Evolutionary conservation across 2,113 vertebrate species (phyloP).

Genomic region (Zeus faber): DNA sequence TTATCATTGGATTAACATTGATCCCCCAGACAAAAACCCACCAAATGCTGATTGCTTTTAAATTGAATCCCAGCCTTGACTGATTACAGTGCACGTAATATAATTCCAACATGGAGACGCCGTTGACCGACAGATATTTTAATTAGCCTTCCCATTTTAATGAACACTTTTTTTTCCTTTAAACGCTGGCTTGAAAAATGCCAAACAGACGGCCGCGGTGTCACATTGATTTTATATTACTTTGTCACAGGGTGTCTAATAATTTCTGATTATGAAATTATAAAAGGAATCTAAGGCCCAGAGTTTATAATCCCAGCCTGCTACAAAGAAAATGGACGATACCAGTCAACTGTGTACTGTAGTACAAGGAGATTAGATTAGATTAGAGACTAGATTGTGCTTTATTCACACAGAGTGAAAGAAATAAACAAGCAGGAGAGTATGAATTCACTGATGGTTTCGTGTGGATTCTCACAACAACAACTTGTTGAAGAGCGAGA

Average conservation of each 20-base stretch:
- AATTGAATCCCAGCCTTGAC: constrained; percentile 72
- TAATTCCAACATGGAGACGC: constrained; percentile 44
- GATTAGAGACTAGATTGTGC: too few species aligned
- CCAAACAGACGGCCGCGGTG: constrained; percentile 2
- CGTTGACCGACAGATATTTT: constrained; percentile 65
- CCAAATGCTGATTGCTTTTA: constrained; percentile 72
- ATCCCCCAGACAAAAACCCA: constrained; percentile 51
- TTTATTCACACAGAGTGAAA: too few species aligned
- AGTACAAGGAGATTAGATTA: background rate
- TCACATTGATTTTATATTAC: constrained; percentile 23
- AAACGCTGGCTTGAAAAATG: constrained; percentile 25
- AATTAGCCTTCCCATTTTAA: constrained; percentile 58
- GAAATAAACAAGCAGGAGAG: too few species aligned
- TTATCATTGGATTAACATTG: constrained; percentile 75
- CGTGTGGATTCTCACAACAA: too few species aligned
- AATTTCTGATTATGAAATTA: constrained; percentile 19
- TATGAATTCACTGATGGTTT: too few species aligned
- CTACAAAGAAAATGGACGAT: background rate
- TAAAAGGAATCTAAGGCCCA: constrained; percentile 4
- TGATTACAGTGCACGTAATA: constrained; percentile 63
- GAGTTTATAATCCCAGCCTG: background rate
- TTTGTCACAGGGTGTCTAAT: constrained; percentile 12
- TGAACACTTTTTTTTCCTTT: constrained; percentile 49
- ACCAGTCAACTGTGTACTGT: background rate
- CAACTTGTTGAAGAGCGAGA: too few species aligned